Conservation (phyloP, 2,888 invertebrate genomes). For the Dendrolimus houi region DNA sequence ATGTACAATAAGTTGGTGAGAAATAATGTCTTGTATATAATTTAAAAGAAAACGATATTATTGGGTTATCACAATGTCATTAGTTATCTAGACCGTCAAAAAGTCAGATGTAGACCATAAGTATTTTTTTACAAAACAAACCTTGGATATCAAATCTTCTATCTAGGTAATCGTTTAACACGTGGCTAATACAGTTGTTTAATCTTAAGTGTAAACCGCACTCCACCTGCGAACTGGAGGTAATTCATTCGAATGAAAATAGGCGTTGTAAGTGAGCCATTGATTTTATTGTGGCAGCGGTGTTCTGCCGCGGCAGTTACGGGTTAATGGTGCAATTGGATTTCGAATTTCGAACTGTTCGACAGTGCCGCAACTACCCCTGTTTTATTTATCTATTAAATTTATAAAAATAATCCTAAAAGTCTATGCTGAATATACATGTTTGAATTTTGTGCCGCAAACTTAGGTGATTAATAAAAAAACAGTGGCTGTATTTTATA, state of each 20-base stretch:
- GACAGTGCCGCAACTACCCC: conserved; percentile 31
- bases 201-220: background rate
- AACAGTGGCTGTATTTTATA: no score
- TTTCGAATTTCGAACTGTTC: conserved; percentile 38
- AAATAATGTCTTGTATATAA: no score
- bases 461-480: no score
- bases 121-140: no score
- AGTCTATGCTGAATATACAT: background rate
- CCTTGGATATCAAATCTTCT: background rate
- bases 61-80: no score
- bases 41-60: no score
- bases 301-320: conserved; percentile 41
- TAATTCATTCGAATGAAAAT: conserved; percentile 43
- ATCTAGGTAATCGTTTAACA: background rate
- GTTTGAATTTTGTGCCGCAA: no score
- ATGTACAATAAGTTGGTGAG: no score
- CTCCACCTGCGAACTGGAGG: conserved; percentile 12
- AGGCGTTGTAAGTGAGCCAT: conserved; percentile 44
- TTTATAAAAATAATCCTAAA: background rate
- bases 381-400: background rate
- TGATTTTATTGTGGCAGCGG: conserved; percentile 47
- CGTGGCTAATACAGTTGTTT: background rate
- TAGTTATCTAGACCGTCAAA: no score
- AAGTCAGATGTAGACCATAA: no score
- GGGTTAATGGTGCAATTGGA: conserved; percentile 48